These are phyloP conservation scores for Periophthalmus modestus DNA, from an alignment of 2,113 vertebrate species.

Conservation along the genomic window DNA sequence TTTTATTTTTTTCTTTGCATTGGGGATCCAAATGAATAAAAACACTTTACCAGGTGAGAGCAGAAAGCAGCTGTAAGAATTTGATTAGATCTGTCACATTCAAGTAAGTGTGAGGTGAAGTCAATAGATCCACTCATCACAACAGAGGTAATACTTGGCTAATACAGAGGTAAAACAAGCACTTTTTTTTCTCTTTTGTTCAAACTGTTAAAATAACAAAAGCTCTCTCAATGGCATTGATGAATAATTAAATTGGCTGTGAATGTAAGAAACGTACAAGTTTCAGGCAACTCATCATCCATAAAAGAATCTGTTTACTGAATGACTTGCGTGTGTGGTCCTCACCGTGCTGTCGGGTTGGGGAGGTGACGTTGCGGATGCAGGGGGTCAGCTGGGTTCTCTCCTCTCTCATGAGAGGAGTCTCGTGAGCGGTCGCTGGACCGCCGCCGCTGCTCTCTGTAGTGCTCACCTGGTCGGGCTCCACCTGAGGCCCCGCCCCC, in stretches of 20 bases:
- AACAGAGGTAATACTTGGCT: not conserved
- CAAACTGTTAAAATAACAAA: not conserved
- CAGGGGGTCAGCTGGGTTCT: slow-evolving; percentile 95
- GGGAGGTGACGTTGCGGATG: slow-evolving; percentile 96
- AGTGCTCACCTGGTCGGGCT: slow-evolving; percentile 77
- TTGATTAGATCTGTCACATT: not conserved
- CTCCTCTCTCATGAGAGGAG: slow-evolving; percentile 92
- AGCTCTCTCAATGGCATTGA: not conserved
- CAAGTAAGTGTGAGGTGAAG: not conserved
- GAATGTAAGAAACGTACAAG: no score
- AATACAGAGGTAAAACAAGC: no score
- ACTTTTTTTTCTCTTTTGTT: not conserved
- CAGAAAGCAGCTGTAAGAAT: not conserved
- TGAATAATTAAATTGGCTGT: not conserved
- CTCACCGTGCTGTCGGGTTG: slow-evolving; percentile 93
- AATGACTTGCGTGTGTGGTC: slow-evolving; percentile 7
- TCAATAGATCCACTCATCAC: not conserved
- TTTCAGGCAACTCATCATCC: not conserved
- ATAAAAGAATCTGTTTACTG: not conserved
- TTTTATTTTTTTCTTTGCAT: no score
- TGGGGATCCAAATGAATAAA: not conserved
- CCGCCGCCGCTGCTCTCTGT: slow-evolving; percentile 84
- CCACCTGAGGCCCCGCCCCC: slow-evolving; percentile 58
- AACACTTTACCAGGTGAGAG: no score
- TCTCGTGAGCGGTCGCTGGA: slow-evolving; percentile 95